A percentile compares a stretch with the other conserved stretches of the same genome.
These are phyloP conservation scores for pig (Sus scrofa) DNA, from an alignment of 2,113 vertebrate species.

Conservation along the genomic window DNA sequence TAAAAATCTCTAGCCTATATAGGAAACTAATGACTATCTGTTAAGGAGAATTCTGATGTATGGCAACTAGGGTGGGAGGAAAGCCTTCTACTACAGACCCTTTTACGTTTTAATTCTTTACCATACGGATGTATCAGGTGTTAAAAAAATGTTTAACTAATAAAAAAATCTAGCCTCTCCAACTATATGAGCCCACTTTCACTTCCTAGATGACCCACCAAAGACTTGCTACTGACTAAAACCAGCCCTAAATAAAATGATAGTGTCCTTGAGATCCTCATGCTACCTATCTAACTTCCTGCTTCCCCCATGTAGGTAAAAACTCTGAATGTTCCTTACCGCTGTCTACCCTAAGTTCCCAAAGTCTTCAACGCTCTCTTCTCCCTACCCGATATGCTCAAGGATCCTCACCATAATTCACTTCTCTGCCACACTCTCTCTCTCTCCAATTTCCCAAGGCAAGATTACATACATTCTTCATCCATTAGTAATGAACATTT, in stretches of 20 bases:
- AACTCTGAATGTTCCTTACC: not conserved
- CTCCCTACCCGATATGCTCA: not conserved
- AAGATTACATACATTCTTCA: not conserved
- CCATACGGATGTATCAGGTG: not conserved
- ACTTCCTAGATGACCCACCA: not conserved
- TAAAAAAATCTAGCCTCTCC: not conserved
- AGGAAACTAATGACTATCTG: not conserved
- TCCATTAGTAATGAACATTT: not conserved
- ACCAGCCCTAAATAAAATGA: not conserved
- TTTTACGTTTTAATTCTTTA: slow-evolving; percentile 11
- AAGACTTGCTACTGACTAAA: not conserved
- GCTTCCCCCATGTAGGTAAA: not conserved
- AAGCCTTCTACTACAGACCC: not conserved
- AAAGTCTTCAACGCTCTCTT: not conserved
- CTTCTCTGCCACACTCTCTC: not conserved
- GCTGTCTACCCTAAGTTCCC: not conserved
- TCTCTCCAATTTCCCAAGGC: not conserved
- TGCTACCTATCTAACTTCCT: not conserved
- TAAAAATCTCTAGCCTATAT: not conserved
- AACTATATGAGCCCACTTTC: not conserved
- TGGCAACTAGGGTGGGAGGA: not conserved
- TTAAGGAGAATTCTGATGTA: not conserved
- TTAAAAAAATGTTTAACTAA: not conserved
- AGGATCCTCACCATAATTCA: not conserved
- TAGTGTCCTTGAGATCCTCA: not conserved